Evolutionary conservation across 1,140 invertebrate genomes (phyloP).

Genomic region (Diploscapter pachys): DNA sequence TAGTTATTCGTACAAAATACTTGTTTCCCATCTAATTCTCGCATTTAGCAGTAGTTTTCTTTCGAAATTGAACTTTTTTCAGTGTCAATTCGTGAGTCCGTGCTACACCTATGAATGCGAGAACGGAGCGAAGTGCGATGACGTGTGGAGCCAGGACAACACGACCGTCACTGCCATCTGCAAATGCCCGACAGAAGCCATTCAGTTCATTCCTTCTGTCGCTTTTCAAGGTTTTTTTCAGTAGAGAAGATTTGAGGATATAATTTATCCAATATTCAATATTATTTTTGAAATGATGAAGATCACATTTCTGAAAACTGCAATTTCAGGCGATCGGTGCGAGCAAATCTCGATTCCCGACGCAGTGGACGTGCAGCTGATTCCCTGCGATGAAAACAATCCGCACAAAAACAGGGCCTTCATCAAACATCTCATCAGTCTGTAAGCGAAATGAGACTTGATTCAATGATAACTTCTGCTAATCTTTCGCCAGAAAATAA

Average conservation of each 20-base stretch:
- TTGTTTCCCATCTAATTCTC: too few species aligned
- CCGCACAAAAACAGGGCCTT: not conserved
- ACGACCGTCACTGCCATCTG: conserved; percentile 2
- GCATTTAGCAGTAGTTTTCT: too few species aligned
- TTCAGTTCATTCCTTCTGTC: not conserved
- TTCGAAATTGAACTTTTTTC: not conserved
- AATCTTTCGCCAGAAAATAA: too few species aligned
- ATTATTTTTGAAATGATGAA: not conserved
- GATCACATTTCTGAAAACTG: not conserved
- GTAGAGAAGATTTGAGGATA: not conserved
- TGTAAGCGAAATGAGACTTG: too few species aligned
- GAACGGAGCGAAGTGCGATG: not conserved
- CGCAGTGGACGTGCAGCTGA: not conserved
- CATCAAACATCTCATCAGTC: too few species aligned
- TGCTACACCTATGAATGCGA: conserved; percentile 4
- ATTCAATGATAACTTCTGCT: too few species aligned
- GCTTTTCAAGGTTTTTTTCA: not conserved
- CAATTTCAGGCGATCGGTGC: conserved; percentile 7
- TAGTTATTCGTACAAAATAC: too few species aligned
- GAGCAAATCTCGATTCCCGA: not conserved
- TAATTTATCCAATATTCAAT: not conserved
- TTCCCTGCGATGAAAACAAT: not conserved
- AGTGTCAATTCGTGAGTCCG: conserved; percentile 5
- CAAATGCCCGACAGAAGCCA: not conserved
- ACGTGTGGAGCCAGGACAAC: not conserved